Percentiles rank a stretch among this genome's conserved stretches.
Conservation (phyloP, 2,797 vertebrate genomes). For the Denticeps clupeoides region DNA sequence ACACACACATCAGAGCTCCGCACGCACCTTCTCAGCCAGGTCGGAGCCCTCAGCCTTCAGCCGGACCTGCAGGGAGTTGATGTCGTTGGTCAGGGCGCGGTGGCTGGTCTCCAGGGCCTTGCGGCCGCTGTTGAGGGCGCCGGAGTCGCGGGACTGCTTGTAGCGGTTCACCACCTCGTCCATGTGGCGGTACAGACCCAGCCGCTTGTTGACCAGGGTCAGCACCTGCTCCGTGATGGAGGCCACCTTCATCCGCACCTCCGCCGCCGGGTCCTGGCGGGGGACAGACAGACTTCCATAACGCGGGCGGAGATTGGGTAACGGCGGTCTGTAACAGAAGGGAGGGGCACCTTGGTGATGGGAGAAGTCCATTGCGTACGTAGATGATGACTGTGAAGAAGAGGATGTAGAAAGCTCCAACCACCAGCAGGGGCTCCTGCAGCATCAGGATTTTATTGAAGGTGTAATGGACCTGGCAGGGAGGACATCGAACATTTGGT, state of each 20-base stretch:
- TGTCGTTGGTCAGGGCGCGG: conserved; percentile 77
- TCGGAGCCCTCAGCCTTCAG: conserved; percentile 94
- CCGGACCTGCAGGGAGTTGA: conserved; percentile 78
- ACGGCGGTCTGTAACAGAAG: background rate
- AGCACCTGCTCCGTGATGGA: conserved; percentile 97
- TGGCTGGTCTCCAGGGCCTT: conserved; percentile 88
- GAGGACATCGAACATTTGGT: no score
- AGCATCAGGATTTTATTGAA: conserved; percentile 98
- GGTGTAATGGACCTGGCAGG: conserved; percentile 78
- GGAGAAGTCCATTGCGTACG: no score
- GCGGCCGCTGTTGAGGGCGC: conserved; percentile 79
- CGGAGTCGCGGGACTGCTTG: conserved; percentile 86
- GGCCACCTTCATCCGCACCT: conserved; percentile 97
- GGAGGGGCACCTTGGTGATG: conserved; percentile 84
- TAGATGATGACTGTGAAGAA: conserved; percentile 98
- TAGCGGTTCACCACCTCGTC: conserved; percentile 94
- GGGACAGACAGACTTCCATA: no score
- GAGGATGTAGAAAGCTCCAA: conserved; percentile 91
- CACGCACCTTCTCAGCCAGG: conserved; percentile 80
- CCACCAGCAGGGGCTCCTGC: conserved; percentile 91
- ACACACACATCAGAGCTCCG: background rate
- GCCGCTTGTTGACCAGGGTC: conserved; percentile 88
- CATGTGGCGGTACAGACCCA: conserved; percentile 90
- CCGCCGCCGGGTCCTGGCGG: conserved; percentile 89
- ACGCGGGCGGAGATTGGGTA: no score